These are phyloP conservation scores for Idaea dimidiata DNA, from an alignment of 2,888 invertebrate genomes.

Conservation along the genomic window DNA sequence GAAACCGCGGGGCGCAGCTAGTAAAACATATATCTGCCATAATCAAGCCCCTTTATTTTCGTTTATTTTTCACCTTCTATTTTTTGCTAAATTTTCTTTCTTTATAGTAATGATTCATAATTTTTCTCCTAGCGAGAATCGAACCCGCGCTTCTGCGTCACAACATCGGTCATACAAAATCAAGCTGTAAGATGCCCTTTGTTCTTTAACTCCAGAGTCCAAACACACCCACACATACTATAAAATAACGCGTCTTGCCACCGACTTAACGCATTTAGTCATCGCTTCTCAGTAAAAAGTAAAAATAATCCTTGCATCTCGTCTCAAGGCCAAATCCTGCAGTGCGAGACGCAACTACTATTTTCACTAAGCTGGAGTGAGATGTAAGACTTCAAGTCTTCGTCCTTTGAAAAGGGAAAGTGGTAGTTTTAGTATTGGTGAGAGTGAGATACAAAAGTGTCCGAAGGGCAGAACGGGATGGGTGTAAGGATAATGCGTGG, in stretches of 20 bases:
- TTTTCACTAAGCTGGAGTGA: slow-evolving; percentile 26
- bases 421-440: slow-evolving; percentile 68
- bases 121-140: no score
- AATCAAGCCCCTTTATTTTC: no score
- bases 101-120: no score
- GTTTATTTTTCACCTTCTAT: no score
- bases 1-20: no score
- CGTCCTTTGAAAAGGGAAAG: slow-evolving; percentile 81
- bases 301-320: slow-evolving; percentile 76
- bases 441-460: slow-evolving; percentile 78
- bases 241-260: slow-evolving; percentile 33
- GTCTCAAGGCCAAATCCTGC: slow-evolving; percentile 78
- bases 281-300: slow-evolving; percentile 75
- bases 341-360: slow-evolving; percentile 46
- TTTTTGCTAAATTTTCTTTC: no score
- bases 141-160: no score
- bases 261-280: slow-evolving; percentile 73
- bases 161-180: slow-evolving; percentile 43
- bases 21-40: no score
- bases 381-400: slow-evolving; percentile 59
- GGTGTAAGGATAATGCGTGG: slow-evolving; percentile 29
- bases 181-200: slow-evolving; percentile 15
- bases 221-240: slow-evolving; percentile 21
- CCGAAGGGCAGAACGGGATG: slow-evolving; percentile 63
- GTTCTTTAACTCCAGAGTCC: not conserved